A percentile compares a stretch with the other conserved stretches of the same genome.
Conservation (phyloP, 1,140 invertebrate genomes). For the Drosophila nasuta region DNA sequence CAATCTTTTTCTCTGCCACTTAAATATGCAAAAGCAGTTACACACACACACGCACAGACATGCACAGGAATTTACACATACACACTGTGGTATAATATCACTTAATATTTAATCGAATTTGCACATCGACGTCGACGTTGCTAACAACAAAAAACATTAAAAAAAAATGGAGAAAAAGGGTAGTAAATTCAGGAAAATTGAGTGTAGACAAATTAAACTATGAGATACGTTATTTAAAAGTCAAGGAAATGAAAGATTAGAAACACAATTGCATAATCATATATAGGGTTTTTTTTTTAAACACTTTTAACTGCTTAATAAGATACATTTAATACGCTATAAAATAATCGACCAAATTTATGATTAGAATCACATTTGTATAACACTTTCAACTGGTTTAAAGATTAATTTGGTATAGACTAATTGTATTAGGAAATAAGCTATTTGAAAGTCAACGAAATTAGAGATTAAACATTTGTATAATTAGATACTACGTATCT, state of each 20-base stretch:
- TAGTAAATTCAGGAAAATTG: constrained; percentile 1
- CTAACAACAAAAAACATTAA: constrained; percentile 19
- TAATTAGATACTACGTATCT: too few relatives aligned
- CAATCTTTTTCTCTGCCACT: constrained; percentile 73
- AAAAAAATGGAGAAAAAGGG: constrained; percentile 15
- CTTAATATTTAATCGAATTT: constrained; percentile 81
- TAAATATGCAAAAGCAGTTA: constrained; percentile 80
- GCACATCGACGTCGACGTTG: constrained; percentile 51
- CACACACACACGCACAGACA: neutral
- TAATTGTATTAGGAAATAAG: constrained; percentile 1
- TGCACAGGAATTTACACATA: neutral
- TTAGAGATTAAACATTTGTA: too few relatives aligned
- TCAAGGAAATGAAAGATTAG: too few relatives aligned
- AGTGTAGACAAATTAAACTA: neutral
- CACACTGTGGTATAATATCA: constrained; percentile 57
- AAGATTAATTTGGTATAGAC: neutral
- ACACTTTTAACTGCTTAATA: too few relatives aligned
- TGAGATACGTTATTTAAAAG: neutral
- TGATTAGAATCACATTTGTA: too few relatives aligned
- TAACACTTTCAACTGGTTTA: too few relatives aligned
- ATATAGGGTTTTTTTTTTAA: too few relatives aligned
- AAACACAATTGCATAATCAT: too few relatives aligned
- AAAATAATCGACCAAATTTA: too few relatives aligned
- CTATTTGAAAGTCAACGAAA: too few relatives aligned
- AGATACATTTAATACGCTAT: too few relatives aligned